Evolutionary conservation across 2,888 invertebrate species (phyloP).

Genomic region (Heliconius cydno): DNA sequence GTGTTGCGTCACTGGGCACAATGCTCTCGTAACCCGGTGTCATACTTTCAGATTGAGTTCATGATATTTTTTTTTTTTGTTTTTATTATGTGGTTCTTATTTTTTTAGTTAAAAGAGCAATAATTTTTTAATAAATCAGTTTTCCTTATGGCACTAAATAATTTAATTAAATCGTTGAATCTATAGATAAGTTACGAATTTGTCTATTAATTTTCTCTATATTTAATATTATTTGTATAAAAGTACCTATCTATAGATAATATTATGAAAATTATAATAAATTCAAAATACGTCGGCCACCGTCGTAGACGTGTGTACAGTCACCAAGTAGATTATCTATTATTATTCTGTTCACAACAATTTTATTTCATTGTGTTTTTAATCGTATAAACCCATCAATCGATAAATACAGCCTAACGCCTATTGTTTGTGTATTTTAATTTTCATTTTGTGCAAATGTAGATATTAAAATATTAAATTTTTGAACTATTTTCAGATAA

Average conservation of each 20-base stretch:
- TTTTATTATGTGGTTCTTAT: not conserved
- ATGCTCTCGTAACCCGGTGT: slow-evolving; percentile 51
- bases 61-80: slow-evolving; percentile 20
- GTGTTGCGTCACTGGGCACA: slow-evolving; percentile 54
- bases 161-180: not conserved
- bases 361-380: slow-evolving; percentile 46
- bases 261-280: slow-evolving; percentile 46
- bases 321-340: slow-evolving; percentile 56
- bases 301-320: slow-evolving; percentile 53
- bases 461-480: not conserved
- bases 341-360: slow-evolving; percentile 57
- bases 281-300: slow-evolving; percentile 65
- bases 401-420: not conserved
- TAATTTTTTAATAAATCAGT: too few relatives aligned
- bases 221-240: slow-evolving; percentile 14
- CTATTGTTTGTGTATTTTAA: slow-evolving; percentile 14
- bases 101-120: not conserved
- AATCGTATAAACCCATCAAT: slow-evolving; percentile 26
- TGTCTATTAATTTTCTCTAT: not conserved
- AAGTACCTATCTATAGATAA: not conserved
- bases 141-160: not conserved
- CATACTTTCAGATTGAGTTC: slow-evolving; percentile 42
- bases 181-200: not conserved
- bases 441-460: not conserved
- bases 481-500: slow-evolving; percentile 48